Conservation (phyloP, 2,113 vertebrate genomes). For the Uria lomvia region DNA sequence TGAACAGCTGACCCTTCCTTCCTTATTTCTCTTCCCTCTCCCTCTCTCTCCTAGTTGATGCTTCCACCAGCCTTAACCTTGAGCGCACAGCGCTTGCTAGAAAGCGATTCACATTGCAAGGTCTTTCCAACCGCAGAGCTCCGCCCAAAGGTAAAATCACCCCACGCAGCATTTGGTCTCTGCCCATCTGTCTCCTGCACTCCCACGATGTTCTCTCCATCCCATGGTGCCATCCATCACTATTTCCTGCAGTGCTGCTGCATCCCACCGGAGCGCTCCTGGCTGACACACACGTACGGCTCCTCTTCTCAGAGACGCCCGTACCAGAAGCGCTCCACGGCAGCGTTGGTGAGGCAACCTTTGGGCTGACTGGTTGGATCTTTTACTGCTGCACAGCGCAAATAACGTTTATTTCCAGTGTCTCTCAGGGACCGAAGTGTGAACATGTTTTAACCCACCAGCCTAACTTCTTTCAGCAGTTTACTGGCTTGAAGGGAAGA, state of each 20-base stretch:
- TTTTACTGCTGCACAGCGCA: not conserved
- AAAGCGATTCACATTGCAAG: conserved; percentile 90
- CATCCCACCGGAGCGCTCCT: not conserved
- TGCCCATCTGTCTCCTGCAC: conserved; percentile 46
- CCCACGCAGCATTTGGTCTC: conserved; percentile 34
- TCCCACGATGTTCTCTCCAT: conserved; percentile 39
- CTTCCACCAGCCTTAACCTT: conserved; percentile 78
- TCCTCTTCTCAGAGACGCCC: not conserved
- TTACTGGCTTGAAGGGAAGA: not conserved
- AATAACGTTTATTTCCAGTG: not conserved
- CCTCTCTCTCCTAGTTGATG: conserved; percentile 81
- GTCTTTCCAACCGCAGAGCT: conserved; percentile 87
- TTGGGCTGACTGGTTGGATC: not conserved
- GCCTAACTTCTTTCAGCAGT: not conserved
- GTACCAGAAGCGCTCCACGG: not conserved
- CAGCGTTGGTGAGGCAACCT: not conserved
- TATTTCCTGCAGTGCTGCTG: not conserved
- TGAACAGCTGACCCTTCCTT: conserved; percentile 64
- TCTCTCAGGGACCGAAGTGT: not conserved
- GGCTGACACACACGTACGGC: not conserved
- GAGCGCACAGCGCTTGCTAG: conserved; percentile 83
- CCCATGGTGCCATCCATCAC: conserved; percentile 45
- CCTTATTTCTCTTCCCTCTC: conserved; percentile 68
- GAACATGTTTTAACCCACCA: not conserved
- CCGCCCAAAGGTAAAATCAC: conserved; percentile 85